A percentile compares a stretch with the other conserved stretches of the same genome.
These are phyloP conservation scores for Hoplostethus mediterraneus DNA, from an alignment of 2,797 vertebrate genomes.

Conservation along the genomic window DNA sequence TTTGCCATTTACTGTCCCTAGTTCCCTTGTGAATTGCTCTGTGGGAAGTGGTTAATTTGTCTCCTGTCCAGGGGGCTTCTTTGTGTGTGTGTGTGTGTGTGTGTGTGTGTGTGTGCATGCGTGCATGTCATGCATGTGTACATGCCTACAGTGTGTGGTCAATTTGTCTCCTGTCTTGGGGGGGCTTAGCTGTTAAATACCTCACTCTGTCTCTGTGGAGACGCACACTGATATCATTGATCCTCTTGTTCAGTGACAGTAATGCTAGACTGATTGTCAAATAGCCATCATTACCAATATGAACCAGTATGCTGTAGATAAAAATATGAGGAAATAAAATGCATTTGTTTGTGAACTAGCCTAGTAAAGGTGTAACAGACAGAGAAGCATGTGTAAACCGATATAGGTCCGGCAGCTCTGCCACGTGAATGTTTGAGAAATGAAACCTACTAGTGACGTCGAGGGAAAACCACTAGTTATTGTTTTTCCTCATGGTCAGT, in stretches of 20 bases:
- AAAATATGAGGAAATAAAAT: constrained; percentile 5
- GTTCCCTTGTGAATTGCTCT: constrained; percentile 72
- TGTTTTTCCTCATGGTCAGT: too few species aligned
- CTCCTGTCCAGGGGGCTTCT: constrained; percentile 60
- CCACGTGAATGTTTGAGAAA: too few species aligned
- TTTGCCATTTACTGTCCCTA: constrained; percentile 73
- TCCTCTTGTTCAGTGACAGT: constrained; percentile 61
- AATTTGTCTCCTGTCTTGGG: constrained; percentile 67
- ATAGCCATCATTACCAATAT: constrained; percentile 50
- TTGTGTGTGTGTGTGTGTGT: constrained; percentile 34
- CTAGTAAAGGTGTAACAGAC: too few species aligned
- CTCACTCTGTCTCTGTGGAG: constrained; percentile 66
- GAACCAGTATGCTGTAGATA: constrained; percentile 25
- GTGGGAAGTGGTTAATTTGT: constrained; percentile 82
- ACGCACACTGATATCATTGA: constrained; percentile 71
- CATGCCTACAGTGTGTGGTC: constrained; percentile 39
- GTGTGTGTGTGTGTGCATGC: background rate
- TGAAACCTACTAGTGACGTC: too few species aligned
- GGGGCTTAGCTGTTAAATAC: constrained; percentile 71
- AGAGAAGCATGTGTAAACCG: too few species aligned
- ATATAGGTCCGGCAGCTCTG: too few species aligned
- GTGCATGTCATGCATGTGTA: background rate
- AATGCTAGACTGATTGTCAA: constrained; percentile 64
- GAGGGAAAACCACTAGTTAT: too few species aligned
- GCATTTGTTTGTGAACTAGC: too few species aligned